Evolutionary conservation across 2,113 vertebrate species (phyloP).

Genomic region (Mellivora capensis): DNA sequence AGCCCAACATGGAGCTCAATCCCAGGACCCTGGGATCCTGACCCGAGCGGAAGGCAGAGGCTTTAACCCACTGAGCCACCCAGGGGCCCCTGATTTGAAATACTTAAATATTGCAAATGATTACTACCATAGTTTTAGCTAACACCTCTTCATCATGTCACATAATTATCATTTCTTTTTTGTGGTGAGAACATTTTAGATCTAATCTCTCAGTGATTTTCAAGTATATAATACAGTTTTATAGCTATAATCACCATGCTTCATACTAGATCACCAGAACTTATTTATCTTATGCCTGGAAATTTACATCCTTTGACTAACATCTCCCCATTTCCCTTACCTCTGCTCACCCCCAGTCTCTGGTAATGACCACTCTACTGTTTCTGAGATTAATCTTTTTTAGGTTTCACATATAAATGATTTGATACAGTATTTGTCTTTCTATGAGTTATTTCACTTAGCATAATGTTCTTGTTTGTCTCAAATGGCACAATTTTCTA

Average conservation of each 20-base stretch:
- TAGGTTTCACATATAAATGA: background rate
- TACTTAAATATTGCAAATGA: background rate
- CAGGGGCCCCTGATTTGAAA: background rate
- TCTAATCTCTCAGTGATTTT: background rate
- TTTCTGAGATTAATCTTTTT: background rate
- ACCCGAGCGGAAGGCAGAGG: no score
- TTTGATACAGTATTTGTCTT: background rate
- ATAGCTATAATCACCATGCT: background rate
- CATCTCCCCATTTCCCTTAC: no score
- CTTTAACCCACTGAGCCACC: no score
- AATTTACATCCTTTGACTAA: background rate
- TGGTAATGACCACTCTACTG: background rate
- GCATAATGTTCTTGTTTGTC: background rate
- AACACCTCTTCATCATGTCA: background rate
- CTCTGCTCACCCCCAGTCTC: fast-evolving
- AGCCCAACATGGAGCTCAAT: no score
- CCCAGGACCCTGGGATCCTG: no score
- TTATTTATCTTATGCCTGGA: background rate
- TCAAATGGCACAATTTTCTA: background rate
- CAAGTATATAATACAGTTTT: background rate
- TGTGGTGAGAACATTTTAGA: background rate
- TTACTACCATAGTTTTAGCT: background rate
- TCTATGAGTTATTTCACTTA: background rate
- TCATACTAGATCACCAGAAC: background rate
- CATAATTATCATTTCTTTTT: background rate